Percentiles rank a stretch among this genome's conserved stretches.
These are phyloP conservation scores for Siniperca undulata DNA, from an alignment of 2,797 vertebrate species.

Conservation along the genomic window DNA sequence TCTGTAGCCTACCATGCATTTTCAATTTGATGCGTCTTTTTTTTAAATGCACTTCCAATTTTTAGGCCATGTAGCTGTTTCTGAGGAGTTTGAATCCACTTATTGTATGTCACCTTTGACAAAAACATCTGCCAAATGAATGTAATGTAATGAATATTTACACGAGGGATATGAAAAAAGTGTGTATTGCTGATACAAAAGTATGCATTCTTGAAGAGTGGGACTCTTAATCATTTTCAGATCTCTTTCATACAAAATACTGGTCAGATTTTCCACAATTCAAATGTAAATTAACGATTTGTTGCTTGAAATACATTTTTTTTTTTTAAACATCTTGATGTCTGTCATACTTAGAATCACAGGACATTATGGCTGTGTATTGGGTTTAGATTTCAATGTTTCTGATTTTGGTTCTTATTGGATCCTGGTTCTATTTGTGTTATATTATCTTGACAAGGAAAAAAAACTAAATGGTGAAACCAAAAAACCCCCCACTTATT, in stretches of 20 bases:
- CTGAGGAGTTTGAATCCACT: not conserved
- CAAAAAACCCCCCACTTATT: not conserved
- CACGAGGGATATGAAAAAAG: not conserved
- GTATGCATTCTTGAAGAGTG: not conserved
- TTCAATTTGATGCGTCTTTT: no score
- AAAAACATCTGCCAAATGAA: not conserved
- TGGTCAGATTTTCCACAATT: not conserved
- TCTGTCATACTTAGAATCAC: not conserved
- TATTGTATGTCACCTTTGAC: not conserved
- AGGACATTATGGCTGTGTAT: not conserved
- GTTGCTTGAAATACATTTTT: not conserved
- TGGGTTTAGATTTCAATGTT: not conserved
- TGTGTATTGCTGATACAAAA: not conserved
- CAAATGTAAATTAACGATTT: slow-evolving; percentile 2
- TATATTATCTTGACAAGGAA: not conserved
- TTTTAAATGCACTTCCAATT: no score
- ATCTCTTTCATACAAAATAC: not conserved
- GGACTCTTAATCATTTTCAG: not conserved
- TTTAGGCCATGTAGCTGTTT: not conserved
- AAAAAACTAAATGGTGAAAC: not conserved
- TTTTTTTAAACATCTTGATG: not conserved
- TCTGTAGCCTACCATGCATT: no score
- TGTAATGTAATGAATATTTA: not conserved
- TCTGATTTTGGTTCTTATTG: not conserved
- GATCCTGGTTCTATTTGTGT: no score